phyloP scores from a whole-genome alignment of 2,888 invertebrate species.

The Pocota personata region DNA sequence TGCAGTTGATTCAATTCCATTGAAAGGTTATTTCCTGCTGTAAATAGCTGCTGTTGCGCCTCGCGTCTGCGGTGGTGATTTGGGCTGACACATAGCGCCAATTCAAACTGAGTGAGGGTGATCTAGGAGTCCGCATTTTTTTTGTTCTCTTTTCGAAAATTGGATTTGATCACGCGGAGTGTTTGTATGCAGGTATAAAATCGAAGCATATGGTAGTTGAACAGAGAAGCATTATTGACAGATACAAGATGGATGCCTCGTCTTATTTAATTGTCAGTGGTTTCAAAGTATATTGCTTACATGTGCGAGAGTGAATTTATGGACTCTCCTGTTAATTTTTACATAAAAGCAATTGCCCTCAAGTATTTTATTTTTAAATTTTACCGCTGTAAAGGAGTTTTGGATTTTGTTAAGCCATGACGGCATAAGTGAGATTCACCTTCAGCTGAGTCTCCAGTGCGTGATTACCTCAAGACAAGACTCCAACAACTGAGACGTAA shows the following conservation, averaged over 20 bases:
- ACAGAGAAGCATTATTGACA: conserved; percentile 53
- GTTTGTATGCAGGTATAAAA: no score
- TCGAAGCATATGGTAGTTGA: conserved; percentile 41
- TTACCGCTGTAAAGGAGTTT: no score
- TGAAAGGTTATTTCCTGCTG: conserved; percentile 61
- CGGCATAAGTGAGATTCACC: no score
- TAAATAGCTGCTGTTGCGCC: not conserved
- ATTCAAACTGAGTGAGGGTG: conserved; percentile 24
- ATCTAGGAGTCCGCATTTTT: conserved; percentile 22
- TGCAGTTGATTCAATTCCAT: conserved; percentile 52
- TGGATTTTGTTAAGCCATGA: no score
- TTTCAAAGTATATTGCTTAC: not conserved
- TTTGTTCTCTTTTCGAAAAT: not conserved
- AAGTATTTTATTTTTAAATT: no score
- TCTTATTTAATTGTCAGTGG: not conserved
- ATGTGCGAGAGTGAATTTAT: not conserved
- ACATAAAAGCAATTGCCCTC: no score
- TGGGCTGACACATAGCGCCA: conserved; percentile 53
- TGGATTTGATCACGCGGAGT: conserved; percentile 9
- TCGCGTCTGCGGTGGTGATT: conserved; percentile 56
- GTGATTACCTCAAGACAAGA: no score
- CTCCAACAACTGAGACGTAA: no score
- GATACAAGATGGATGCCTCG: conserved; percentile 21
- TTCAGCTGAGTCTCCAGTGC: no score
- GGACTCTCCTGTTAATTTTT: no score